These are phyloP conservation scores for Acronicta leporina DNA, from an alignment of 2,888 invertebrate genomes.

Conservation along the genomic window DNA sequence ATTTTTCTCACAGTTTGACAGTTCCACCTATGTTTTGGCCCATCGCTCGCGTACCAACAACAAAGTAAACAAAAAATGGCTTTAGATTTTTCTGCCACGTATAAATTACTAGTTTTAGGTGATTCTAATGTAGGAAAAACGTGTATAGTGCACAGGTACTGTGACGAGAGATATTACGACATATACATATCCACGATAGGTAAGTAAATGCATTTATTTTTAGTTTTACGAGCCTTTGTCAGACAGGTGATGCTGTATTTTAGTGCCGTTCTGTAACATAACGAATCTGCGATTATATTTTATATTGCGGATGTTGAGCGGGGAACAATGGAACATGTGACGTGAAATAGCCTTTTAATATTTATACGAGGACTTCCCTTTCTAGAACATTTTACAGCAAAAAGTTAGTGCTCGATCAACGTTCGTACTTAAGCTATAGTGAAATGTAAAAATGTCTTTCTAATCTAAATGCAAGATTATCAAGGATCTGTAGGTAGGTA, in stretches of 20 bases:
- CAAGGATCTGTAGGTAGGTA: neutral
- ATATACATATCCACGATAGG: slow-evolving; percentile 97
- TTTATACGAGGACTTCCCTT: slow-evolving; percentile 56
- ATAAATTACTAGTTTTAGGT: slow-evolving; percentile 95
- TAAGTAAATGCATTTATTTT: slow-evolving; percentile 87
- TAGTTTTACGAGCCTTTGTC: slow-evolving; percentile 79
- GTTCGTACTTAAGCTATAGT: slow-evolving; percentile 26
- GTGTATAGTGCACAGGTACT: slow-evolving; percentile 96
- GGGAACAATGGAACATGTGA: slow-evolving; percentile 67
- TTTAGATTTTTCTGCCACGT: slow-evolving; percentile 95
- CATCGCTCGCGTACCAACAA: slow-evolving; percentile 76
- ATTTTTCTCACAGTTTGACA: slow-evolving; percentile 88
- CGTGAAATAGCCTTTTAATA: slow-evolving; percentile 56
- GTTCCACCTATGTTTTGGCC: slow-evolving; percentile 84
- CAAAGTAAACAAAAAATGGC: slow-evolving; percentile 91
- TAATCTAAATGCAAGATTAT: neutral
- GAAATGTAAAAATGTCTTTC: slow-evolving; percentile 19
- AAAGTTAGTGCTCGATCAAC: slow-evolving; percentile 44
- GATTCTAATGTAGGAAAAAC: slow-evolving; percentile 97
- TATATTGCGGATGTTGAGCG: slow-evolving; percentile 65
- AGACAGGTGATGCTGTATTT: slow-evolving; percentile 73
- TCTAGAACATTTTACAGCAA: slow-evolving; percentile 46
- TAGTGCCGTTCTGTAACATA: slow-evolving; percentile 65
- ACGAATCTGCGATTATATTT: slow-evolving; percentile 68
- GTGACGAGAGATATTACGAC: slow-evolving; percentile 96